phyloP scores from a whole-genome alignment of 2,888 invertebrate genomes.

The Pachycephus smyrnensis region DNA sequence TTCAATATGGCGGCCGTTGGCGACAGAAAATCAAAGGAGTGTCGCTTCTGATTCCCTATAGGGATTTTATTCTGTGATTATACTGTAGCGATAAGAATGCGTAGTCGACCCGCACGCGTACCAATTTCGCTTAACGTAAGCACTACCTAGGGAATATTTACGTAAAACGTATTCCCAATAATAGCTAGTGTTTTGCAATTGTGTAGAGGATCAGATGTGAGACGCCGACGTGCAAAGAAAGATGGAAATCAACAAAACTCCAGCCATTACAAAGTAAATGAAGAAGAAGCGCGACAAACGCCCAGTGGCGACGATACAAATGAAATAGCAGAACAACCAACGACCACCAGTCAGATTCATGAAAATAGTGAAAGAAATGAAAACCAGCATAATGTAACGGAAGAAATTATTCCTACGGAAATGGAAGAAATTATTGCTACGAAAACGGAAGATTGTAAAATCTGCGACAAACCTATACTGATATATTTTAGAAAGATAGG shows the following conservation, averaged over 20 bases:
- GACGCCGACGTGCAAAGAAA: neutral
- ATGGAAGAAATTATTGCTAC: neutral
- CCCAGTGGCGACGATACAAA: no score
- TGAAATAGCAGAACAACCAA: no score
- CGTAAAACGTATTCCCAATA: neutral
- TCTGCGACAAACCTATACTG: neutral
- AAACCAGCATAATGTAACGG: no score
- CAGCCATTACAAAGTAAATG: no score
- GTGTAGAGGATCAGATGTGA: neutral
- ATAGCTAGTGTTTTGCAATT: neutral
- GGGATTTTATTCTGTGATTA: no score
- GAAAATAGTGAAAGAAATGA: no score
- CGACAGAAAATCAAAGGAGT: no score
- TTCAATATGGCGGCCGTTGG: no score
- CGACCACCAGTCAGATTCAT: no score
- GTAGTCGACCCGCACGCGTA: neutral
- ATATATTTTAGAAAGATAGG: neutral
- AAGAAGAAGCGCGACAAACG: no score
- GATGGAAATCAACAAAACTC: no score
- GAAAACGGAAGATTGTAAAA: neutral
- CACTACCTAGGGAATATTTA: neutral
- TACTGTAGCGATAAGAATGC: neutral
- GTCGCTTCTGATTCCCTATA: no score
- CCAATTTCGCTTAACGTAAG: neutral
- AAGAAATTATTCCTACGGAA: neutral